Evolutionary conservation across 2,113 vertebrate genomes (phyloP), one percentile per base, ranked within the genome.

Genomic region (Pygoscelis adeliae): DNA sequence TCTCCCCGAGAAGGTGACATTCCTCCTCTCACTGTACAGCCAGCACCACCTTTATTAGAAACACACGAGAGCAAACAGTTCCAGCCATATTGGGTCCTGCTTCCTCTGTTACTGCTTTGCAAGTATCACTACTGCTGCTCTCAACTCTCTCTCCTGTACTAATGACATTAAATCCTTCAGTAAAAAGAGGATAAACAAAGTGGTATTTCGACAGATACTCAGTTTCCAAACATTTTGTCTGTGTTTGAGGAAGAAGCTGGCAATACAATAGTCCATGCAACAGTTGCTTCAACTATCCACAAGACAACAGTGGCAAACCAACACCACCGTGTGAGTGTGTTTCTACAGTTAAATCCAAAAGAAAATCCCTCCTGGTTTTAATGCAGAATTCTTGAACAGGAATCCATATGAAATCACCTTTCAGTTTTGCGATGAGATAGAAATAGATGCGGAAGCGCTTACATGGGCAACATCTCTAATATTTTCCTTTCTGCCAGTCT

Each of bases 251-350:
- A 80, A 59, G 52, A 65, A 71, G 36, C 19, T 69, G 34, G 42
- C 59, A 67, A 56, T 18, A 38, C 62, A 85, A 36, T 1, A 81
- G 32, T 18, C 40, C 27, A 36, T 5, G 19, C 21, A 67, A 65
- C 44, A 55, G 49, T 21, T 46, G 46, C 47, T 76, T 84, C 49
- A 84, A 7, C 81, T 38, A 44, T 23, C 56, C 56, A 32, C 59
- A 91, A 52, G 53, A 62, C 72, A 69, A 83, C 85, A 72, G 47
- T 8, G 21, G 46, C 56, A 19, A 87, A 87, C 30, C 63, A 62
- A 52, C 30, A 69, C 18, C 52, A 4, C 0, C 1, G 1, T 13
- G 61, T 3, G 4, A 49, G 29, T 5, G 23, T 9, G 4, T 62
- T 72, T 83, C 90, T 55, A 27, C 46, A 66, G 47, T 20, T 78